Evolutionary conservation across 2,113 vertebrate species (phyloP).

Genomic region (Lepus americanus): DNA sequence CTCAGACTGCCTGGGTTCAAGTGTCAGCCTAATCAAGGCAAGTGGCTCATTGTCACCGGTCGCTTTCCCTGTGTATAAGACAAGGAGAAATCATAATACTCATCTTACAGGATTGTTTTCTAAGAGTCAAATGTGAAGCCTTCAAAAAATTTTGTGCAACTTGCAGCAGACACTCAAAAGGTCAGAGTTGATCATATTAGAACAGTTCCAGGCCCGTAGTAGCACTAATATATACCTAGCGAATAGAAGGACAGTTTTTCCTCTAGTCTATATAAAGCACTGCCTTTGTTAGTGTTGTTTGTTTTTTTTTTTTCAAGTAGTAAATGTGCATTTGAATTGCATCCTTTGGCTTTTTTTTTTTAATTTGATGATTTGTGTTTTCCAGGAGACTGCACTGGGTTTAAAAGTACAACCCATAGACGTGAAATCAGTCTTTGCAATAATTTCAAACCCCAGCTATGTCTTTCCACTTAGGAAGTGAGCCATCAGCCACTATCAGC

Average conservation of each 20-base stretch:
- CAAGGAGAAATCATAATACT: background rate
- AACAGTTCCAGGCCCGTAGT: background rate
- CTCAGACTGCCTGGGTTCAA: constrained; percentile 19
- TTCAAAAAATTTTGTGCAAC: background rate
- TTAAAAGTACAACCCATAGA: background rate
- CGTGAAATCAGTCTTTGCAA: background rate
- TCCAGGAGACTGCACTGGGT: background rate
- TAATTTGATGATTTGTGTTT: background rate
- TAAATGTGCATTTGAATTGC: constrained; percentile 11
- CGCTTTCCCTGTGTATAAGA: background rate
- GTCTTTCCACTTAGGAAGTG: background rate
- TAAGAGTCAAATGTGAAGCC: constrained; percentile 38
- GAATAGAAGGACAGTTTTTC: background rate
- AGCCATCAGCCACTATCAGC: background rate
- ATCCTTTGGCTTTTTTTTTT: constrained; percentile 21
- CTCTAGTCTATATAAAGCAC: background rate
- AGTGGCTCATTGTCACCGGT: background rate
- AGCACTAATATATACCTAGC: background rate
- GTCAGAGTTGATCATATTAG: background rate
- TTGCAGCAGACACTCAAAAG: background rate
- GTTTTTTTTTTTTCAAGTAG: background rate
- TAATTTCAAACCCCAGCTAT: background rate
- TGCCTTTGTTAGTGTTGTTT: background rate
- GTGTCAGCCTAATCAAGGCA: constrained; percentile 4
- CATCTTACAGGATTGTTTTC: background rate